Conservation (phyloP, 2,888 invertebrate genomes). For the Muschampia plurimacula region DNA sequence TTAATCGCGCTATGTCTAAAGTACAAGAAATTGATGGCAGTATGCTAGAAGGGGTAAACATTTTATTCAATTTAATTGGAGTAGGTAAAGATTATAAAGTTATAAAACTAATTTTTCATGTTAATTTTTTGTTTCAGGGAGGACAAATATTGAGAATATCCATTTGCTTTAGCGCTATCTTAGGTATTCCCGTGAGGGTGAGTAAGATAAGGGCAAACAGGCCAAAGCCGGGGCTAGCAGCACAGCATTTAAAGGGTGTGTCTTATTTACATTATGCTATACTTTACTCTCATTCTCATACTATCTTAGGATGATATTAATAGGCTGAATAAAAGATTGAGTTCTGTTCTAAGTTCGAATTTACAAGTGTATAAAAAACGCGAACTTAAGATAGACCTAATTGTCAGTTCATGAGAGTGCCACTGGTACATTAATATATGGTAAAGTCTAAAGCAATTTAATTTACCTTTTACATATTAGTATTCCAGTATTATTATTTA, state of each 20-base stretch:
- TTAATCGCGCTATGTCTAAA: slow-evolving; percentile 48
- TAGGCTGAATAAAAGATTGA: too few species aligned
- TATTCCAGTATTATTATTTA: too few species aligned
- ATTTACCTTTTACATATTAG: too few species aligned
- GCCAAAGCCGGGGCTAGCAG: slow-evolving; percentile 92
- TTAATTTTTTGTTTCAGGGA: slow-evolving; percentile 86
- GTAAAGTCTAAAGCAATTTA: too few species aligned
- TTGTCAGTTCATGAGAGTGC: too few species aligned
- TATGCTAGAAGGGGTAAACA: slow-evolving; percentile 90
- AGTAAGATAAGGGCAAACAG: slow-evolving; percentile 93
- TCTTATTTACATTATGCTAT: slow-evolving; percentile 17
- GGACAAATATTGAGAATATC: slow-evolving; percentile 96
- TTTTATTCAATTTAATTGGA: too few species aligned
- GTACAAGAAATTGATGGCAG: slow-evolving; percentile 91
- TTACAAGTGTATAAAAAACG: too few species aligned
- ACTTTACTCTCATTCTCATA: not conserved
- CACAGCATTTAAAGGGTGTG: slow-evolving; percentile 92
- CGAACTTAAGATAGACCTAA: too few species aligned
- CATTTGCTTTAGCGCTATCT: slow-evolving; percentile 91
- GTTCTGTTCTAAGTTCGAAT: too few species aligned
- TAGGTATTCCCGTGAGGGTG: slow-evolving; percentile 89
- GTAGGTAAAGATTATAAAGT: not conserved
- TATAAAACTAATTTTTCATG: not conserved
- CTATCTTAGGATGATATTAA: not conserved
- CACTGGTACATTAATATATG: too few species aligned